Evolutionary conservation across 2,888 invertebrate genomes (phyloP), one percentile per base, ranked within the genome.

Genomic region (Digitonthophagus gazella): DNA sequence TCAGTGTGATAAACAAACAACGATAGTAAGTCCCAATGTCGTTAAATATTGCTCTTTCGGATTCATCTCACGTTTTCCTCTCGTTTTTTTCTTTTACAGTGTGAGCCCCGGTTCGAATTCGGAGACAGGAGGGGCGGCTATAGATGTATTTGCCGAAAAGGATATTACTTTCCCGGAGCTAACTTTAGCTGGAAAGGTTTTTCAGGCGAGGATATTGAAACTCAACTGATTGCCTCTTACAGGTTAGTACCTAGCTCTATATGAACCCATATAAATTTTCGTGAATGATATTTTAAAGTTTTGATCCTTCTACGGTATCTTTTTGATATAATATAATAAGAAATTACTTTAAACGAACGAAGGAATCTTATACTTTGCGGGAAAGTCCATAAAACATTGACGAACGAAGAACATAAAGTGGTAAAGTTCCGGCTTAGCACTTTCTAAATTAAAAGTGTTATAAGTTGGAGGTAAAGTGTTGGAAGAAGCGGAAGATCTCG

Each of bases 91-190:
- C 71, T 71, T 64, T 83, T 84, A 55, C 83, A 88, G 88, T 88
- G 87, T 76, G 78, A 83, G 64, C 82, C 83, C 44, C 75, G 74
- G 15, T 76, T 74, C 68, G 84, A 82, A 18, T 75, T 80, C 44
- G 84, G 83, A 3, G 83, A 85, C 67, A 75, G 75, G 70, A 83
- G 84, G 61, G 86, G 85, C 72, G 85, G 84, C 68, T 91, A 90
- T 81, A 84, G 85, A 67, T 91, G 91, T 78, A 80, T 85, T 64
- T 91, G 91, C 78, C 85, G 84, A 70, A 83, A 84, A 54, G 89
- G 89, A 64, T 89, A 84, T 79, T 90, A 86, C 77, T 80, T 87
- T 79, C 87, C 87, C 70, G 85, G 84, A 74, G 82, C 85, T 57
- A 80, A 82, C 75, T 75, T 78, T 68, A 84, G 85, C 57, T 81